Conservation (phyloP, 2,888 invertebrate species). For the Mythimna lalbum region DNA sequence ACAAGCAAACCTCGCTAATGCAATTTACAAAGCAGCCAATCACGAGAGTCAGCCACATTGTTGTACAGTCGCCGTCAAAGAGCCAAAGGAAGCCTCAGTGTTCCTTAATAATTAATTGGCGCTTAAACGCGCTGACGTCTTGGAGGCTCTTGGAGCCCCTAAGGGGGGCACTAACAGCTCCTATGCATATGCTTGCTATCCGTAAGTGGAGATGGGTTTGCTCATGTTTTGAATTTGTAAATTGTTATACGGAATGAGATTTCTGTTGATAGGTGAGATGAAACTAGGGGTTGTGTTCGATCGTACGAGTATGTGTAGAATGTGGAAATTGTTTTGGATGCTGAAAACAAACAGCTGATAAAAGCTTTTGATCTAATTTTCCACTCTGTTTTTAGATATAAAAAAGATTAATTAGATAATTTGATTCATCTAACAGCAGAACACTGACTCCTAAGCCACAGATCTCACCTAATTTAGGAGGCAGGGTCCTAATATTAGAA, state of each 20-base stretch:
- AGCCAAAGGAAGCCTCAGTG: conserved; percentile 86
- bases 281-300: conserved; percentile 18
- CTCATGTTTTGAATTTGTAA: conserved; percentile 71
- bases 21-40: conserved; percentile 89
- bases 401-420: background rate
- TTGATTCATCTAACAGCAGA: too few species aligned
- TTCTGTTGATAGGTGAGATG: conserved; percentile 42
- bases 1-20: conserved; percentile 80
- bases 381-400: rapidly evolving
- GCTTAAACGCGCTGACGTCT: conserved; percentile 90
- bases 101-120: conserved; percentile 89
- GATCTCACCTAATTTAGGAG: too few species aligned
- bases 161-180: conserved; percentile 83
- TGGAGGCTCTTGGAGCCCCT: conserved; percentile 82
- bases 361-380: background rate
- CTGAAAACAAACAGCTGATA: background rate
- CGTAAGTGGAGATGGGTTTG: conserved; percentile 74
- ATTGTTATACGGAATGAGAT: conserved; percentile 62
- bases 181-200: conserved; percentile 79
- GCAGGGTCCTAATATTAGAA: too few species aligned
- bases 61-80: conserved; percentile 88
- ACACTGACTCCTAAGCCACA: too few species aligned
- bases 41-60: conserved; percentile 87
- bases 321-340: background rate
- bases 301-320: background rate